phyloP scores from a whole-genome alignment of 2,888 invertebrate genomes.

The Diloba caeruleocephala region DNA sequence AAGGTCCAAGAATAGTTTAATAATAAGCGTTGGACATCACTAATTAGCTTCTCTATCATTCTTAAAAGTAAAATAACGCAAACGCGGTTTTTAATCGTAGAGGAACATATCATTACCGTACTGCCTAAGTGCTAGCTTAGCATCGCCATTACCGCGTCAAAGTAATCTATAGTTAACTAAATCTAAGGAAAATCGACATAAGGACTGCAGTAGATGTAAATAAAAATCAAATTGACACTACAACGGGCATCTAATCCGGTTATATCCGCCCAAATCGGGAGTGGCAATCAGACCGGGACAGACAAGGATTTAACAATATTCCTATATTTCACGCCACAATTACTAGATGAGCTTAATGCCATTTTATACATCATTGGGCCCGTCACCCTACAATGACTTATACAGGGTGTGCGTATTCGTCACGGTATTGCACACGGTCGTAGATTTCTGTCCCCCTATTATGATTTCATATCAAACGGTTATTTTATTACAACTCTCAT shows the following conservation, averaged over 20 bases:
- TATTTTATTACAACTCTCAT: slow-evolving; percentile 80
- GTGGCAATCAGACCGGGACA: slow-evolving; percentile 43
- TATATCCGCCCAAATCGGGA: slow-evolving; percentile 35
- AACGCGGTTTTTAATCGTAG: background rate
- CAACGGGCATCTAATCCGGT: slow-evolving; percentile 51
- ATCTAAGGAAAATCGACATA: slow-evolving; percentile 10
- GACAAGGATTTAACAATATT: slow-evolving; percentile 74
- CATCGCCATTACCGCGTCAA: background rate
- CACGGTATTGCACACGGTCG: slow-evolving; percentile 70
- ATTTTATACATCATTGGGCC: slow-evolving; percentile 80
- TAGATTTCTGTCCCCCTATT: slow-evolving; percentile 70
- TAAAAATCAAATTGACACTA: slow-evolving; percentile 49
- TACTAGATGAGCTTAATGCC: slow-evolving; percentile 73
- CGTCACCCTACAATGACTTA: slow-evolving; percentile 63
- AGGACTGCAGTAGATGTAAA: slow-evolving; percentile 2
- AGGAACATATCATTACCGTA: slow-evolving; percentile 7
- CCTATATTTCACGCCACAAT: slow-evolving; percentile 78
- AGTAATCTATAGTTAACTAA: background rate
- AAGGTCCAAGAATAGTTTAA: no score
- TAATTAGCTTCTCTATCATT: background rate
- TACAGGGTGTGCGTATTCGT: slow-evolving; percentile 78
- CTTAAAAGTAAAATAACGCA: slow-evolving; percentile 1
- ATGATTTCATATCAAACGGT: slow-evolving; percentile 77
- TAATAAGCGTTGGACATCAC: background rate
- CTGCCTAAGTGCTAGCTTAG: slow-evolving; percentile 4